Evolutionary conservation across 2,888 invertebrate genomes (phyloP).

Genomic region (Salpingus planirostris): DNA sequence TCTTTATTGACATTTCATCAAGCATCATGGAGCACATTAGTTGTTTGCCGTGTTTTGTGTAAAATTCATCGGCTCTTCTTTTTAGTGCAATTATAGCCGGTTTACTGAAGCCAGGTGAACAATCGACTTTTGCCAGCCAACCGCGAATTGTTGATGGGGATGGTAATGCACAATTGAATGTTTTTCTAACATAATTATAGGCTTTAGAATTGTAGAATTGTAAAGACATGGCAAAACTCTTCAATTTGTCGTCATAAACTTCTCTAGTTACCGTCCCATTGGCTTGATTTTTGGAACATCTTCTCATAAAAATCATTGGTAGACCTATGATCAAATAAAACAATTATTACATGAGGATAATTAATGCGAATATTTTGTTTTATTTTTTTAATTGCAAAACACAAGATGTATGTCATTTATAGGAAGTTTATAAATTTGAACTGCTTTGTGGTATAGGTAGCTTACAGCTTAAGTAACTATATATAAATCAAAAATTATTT

Average conservation of each 20-base stretch:
- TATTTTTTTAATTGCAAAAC: neutral
- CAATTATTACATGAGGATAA: too few relatives aligned
- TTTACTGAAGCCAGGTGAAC: neutral
- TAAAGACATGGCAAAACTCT: neutral
- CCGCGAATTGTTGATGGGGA: neutral
- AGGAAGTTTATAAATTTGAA: too few relatives aligned
- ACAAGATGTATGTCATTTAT: too few relatives aligned
- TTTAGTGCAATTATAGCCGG: neutral
- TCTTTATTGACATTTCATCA: neutral
- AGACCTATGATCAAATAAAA: too few relatives aligned
- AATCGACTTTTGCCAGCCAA: neutral
- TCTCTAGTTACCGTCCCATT: neutral
- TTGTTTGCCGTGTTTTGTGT: neutral
- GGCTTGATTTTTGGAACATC: neutral
- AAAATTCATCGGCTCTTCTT: neutral
- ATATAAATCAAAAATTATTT: too few relatives aligned
- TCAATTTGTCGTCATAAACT: neutral
- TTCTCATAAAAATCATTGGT: neutral
- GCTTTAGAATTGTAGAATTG: neutral
- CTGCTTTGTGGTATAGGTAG: too few relatives aligned
- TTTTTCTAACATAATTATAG: neutral
- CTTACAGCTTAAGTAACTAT: too few relatives aligned
- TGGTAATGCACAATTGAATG: neutral
- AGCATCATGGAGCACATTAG: neutral
- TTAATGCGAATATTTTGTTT: too few relatives aligned